Percentiles rank a stretch among this genome's conserved stretches.
These are phyloP conservation scores for Hydraecia micacea DNA, from an alignment of 2,888 invertebrate species.

Conservation along the genomic window DNA sequence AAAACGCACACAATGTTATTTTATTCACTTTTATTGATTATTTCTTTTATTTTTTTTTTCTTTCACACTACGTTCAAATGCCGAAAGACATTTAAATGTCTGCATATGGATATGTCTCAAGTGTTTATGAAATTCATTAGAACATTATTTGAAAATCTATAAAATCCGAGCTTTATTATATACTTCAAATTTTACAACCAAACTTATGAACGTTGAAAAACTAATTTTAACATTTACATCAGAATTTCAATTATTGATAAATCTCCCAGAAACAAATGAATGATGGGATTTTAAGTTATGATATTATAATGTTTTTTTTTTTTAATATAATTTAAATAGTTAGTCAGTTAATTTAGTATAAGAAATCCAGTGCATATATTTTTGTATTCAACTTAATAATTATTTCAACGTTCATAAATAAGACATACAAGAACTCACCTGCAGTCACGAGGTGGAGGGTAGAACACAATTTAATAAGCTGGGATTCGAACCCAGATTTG, in stretches of 20 bases:
- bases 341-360: not conserved
- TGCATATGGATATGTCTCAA: slow-evolving; percentile 73
- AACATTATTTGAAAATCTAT: not conserved
- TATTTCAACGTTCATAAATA: slow-evolving; percentile 43
- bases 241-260: not conserved
- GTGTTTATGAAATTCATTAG: not conserved
- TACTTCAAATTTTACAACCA: not conserved
- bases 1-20: accelerated
- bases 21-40: no score
- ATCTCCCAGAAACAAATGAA: not conserved
- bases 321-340: no score
- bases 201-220: slow-evolving; percentile 47
- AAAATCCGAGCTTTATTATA: slow-evolving; percentile 36
- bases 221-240: not conserved
- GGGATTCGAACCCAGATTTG: slow-evolving; percentile 45
- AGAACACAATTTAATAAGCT: not conserved
- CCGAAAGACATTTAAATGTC: slow-evolving; percentile 34
- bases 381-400: not conserved
- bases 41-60: slow-evolving; percentile 1
- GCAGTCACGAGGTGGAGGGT: slow-evolving; percentile 38
- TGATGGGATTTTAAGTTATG: not conserved
- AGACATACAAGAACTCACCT: slow-evolving; percentile 39
- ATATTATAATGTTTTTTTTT: not conserved
- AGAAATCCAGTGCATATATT: not conserved
- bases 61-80: slow-evolving; percentile 47